These are phyloP conservation scores for Agriopis marginaria DNA, from an alignment of 2,888 invertebrate genomes.

Conservation along the genomic window DNA sequence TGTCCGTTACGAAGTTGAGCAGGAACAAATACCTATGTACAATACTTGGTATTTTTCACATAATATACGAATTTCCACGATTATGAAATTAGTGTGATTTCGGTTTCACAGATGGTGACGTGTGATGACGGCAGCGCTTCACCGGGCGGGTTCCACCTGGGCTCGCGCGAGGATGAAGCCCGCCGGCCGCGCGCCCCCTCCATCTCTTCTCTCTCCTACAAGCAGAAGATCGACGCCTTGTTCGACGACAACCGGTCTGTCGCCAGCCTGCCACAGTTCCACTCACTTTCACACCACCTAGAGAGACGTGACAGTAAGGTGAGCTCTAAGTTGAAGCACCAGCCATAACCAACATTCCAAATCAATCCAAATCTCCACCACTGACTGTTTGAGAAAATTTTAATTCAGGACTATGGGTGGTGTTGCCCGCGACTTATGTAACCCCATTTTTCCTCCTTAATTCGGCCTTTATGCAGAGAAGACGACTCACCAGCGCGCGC, in stretches of 20 bases:
- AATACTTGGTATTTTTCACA: not conserved
- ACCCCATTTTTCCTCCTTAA: no score
- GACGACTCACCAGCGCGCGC: no score
- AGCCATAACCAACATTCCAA: not conserved
- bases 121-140: slow-evolving; percentile 75
- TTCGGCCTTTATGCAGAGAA: no score
- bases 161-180: slow-evolving; percentile 74
- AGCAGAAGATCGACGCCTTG: slow-evolving; percentile 94
- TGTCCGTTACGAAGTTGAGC: not conserved
- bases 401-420: no score
- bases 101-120: slow-evolving; percentile 77
- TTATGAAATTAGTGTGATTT: not conserved
- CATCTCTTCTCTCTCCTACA: slow-evolving; percentile 89
- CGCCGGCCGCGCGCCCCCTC: slow-evolving; percentile 75
- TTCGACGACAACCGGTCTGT: slow-evolving; percentile 91
- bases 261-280: slow-evolving; percentile 76
- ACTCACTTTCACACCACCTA: slow-evolving; percentile 54
- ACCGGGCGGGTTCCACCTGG: slow-evolving; percentile 77
- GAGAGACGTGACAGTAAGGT: slow-evolving; percentile 75
- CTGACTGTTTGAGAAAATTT: no score
- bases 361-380: not conserved
- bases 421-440: no score
- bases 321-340: not conserved
- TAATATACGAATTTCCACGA: not conserved
- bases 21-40: not conserved